Conservation (phyloP, 2,888 invertebrate genomes). For the Carcina quercana region DNA sequence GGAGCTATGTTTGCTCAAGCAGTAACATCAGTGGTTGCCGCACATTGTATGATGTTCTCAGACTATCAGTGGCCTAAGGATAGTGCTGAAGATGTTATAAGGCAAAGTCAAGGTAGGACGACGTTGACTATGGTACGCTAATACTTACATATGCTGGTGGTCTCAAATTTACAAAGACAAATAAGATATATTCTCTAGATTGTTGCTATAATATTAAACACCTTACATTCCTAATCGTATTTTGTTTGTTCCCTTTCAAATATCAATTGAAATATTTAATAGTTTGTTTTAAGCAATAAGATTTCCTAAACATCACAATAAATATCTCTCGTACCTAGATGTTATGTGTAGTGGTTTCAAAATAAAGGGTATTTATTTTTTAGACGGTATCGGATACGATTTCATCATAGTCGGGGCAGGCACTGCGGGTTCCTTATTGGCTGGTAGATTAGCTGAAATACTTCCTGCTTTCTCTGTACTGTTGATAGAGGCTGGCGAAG, state of each 20-base stretch:
- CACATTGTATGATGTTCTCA: constrained; percentile 69
- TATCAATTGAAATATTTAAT: too few relatives aligned
- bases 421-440: constrained; percentile 71
- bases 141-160: too few relatives aligned
- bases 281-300: too few relatives aligned
- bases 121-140: too few relatives aligned
- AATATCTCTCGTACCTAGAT: too few relatives aligned
- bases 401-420: constrained; percentile 71
- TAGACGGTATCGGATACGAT: constrained; percentile 41
- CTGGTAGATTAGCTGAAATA: constrained; percentile 46
- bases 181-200: too few relatives aligned
- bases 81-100: constrained; percentile 25
- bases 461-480: constrained; percentile 37
- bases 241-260: too few relatives aligned
- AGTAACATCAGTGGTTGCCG: constrained; percentile 68
- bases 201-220: too few relatives aligned
- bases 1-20: constrained; percentile 68
- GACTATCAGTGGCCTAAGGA: constrained; percentile 69
- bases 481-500: constrained; percentile 64
- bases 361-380: constrained; percentile 19
- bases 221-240: too few relatives aligned
- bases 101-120: constrained; percentile 22
- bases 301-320: too few relatives aligned
- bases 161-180: too few relatives aligned
- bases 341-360: too few relatives aligned